Percentiles rank a stretch among this genome's conserved stretches.
phyloP scores from a whole-genome alignment of 2,797 vertebrate genomes.

The Pseudomugil tenellus region DNA sequence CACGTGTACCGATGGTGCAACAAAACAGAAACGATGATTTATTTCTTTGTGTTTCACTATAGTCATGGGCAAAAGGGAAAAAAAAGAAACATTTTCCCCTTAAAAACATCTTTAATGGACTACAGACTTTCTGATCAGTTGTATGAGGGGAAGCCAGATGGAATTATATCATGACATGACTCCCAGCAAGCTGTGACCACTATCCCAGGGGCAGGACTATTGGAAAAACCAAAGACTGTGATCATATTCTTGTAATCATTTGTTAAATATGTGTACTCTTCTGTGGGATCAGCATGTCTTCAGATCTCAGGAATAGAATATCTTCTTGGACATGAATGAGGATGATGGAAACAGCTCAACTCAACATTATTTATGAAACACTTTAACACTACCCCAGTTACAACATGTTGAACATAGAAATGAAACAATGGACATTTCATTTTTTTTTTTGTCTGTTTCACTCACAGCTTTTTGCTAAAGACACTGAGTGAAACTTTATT shows the following conservation, averaged over 20 bases:
- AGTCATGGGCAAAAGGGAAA: conserved; percentile 18
- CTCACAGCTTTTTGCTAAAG: conserved; percentile 10
- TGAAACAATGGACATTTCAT: conserved; percentile 8
- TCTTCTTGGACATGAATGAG: conserved; percentile 24
- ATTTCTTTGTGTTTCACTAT: conserved; percentile 10
- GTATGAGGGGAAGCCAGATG: conserved; percentile 45
- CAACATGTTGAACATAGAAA: too few relatives aligned
- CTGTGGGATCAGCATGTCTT: conserved; percentile 46
- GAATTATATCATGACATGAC: conserved; percentile 60
- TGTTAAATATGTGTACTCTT: conserved; percentile 46
- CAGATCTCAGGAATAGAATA: conserved; percentile 32
- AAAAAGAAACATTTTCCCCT: conserved; percentile 28
- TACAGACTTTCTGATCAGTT: conserved; percentile 60
- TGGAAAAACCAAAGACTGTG: conserved; percentile 63
- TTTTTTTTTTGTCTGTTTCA: conserved; percentile 18
- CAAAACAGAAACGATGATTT: conserved; percentile 18
- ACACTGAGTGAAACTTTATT: not conserved
- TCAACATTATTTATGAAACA: too few relatives aligned
- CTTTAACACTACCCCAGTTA: too few relatives aligned
- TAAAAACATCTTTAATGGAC: conserved; percentile 58
- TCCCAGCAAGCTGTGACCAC: conserved; percentile 65
- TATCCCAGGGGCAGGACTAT: conserved; percentile 50
- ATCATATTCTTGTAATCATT: conserved; percentile 64
- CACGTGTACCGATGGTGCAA: conserved; percentile 10
- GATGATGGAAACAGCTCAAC: conserved; percentile 25